Conservation (phyloP, 2,797 vertebrate genomes). For the Anableps anableps region DNA sequence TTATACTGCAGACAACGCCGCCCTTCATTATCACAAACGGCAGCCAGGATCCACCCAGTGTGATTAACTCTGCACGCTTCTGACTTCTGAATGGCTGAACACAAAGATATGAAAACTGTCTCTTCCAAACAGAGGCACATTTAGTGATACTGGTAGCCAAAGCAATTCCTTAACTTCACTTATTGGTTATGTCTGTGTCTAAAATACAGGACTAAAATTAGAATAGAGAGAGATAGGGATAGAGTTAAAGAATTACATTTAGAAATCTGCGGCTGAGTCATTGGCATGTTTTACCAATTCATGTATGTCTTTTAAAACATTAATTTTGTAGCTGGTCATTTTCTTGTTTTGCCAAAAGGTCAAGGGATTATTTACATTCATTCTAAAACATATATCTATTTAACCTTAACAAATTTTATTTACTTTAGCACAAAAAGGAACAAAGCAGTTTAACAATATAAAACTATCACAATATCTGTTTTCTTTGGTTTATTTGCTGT, state of each 20-base stretch:
- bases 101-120: constrained; percentile 67
- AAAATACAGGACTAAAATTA: background rate
- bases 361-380: no score
- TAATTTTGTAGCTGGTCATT: no score
- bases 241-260: background rate
- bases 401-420: no score
- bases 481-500: no score
- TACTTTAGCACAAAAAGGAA: background rate
- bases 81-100: constrained; percentile 23
- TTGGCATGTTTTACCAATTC: background rate
- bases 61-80: constrained; percentile 28
- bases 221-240: no score
- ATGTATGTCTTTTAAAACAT: background rate
- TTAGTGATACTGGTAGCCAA: background rate
- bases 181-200: background rate
- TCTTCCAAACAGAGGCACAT: background rate
- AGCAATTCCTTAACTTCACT: background rate
- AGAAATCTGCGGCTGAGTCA: background rate
- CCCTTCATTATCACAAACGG: constrained; percentile 56
- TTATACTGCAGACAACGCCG: constrained; percentile 18
- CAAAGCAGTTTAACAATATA: background rate
- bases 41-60: constrained; percentile 65
- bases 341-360: no score
- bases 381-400: no score
- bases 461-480: no score